Percentiles rank a stretch among this genome's conserved stretches.
phyloP scores from a whole-genome alignment of 2,113 vertebrate species.

The Falco punctatus region DNA sequence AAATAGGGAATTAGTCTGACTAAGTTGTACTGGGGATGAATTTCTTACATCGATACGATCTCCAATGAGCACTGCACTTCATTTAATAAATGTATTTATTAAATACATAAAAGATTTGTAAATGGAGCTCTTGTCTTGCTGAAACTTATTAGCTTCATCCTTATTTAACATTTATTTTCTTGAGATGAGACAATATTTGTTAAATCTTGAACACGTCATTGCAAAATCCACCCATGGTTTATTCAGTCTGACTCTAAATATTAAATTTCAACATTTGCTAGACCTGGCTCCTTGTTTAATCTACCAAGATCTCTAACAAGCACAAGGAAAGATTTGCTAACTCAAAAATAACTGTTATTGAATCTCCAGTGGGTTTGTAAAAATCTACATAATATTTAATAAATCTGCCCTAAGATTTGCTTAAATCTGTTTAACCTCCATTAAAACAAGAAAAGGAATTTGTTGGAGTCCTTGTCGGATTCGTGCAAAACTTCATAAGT shows the following conservation, averaged over 20 bases:
- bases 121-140: conserved; percentile 61
- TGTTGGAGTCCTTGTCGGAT: background rate
- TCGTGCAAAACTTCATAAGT: conserved; percentile 12
- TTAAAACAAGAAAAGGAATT: conserved; percentile 25
- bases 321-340: conserved; percentile 41
- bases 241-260: conserved; percentile 66
- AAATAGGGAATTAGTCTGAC: conserved; percentile 55
- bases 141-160: conserved; percentile 55
- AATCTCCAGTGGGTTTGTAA: conserved; percentile 42
- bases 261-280: conserved; percentile 60
- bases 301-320: conserved; percentile 32
- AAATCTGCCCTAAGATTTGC: conserved; percentile 33
- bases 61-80: conserved; percentile 52
- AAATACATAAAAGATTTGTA: conserved; percentile 69
- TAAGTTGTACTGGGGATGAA: conserved; percentile 56
- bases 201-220: conserved; percentile 38
- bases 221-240: conserved; percentile 51
- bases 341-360: conserved; percentile 46
- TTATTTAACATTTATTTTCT: conserved; percentile 66
- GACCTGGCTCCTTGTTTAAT: conserved; percentile 50
- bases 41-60: conserved; percentile 52
- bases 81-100: conserved; percentile 78
- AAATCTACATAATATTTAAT: conserved; percentile 67
- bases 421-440: conserved; percentile 55
- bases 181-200: conserved; percentile 67